Percentiles rank a stretch among this genome's conserved stretches.
These are phyloP conservation scores for Sebastes flavidus DNA, from an alignment of 2,797 vertebrate species.

Conservation along the genomic window DNA sequence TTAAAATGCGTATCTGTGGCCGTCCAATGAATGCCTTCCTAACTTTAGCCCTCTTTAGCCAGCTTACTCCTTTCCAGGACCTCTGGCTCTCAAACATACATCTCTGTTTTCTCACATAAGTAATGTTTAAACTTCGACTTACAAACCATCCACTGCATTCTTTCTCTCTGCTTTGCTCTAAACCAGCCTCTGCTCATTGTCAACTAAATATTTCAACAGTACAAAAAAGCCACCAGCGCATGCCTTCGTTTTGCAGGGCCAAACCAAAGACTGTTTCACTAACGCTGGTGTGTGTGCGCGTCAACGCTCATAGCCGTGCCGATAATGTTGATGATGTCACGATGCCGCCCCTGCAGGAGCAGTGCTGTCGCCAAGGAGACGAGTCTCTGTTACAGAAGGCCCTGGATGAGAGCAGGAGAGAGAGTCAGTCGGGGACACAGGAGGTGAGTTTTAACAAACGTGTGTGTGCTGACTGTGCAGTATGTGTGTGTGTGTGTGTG, in stretches of 20 bases:
- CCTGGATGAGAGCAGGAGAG: conserved; percentile 77
- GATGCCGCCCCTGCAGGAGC: conserved; percentile 75
- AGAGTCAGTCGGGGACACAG: conserved; percentile 68
- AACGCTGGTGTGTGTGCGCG: neutral
- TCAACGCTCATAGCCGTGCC: neutral
- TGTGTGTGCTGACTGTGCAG: neutral
- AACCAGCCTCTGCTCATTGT: neutral
- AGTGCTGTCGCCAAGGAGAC: conserved; percentile 79
- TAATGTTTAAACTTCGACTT: neutral
- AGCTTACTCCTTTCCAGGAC: neutral
- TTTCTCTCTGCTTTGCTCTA: neutral
- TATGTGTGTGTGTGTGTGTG: conserved; percentile 49
- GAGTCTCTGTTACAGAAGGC: conserved; percentile 75
- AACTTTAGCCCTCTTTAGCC: neutral
- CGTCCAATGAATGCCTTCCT: neutral
- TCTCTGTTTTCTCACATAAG: neutral
- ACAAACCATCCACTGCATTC: neutral
- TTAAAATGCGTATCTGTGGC: neutral
- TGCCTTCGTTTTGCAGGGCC: neutral
- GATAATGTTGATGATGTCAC: conserved; percentile 62
- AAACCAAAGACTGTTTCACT: conserved; percentile 18
- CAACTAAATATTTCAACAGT: conserved; percentile 30
- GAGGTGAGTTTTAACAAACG: conserved; percentile 74
- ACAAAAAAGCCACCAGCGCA: conserved; percentile 12
- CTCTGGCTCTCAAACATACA: neutral